Conservation (phyloP, 2,797 vertebrate species). For the Mus spretus region DNA sequence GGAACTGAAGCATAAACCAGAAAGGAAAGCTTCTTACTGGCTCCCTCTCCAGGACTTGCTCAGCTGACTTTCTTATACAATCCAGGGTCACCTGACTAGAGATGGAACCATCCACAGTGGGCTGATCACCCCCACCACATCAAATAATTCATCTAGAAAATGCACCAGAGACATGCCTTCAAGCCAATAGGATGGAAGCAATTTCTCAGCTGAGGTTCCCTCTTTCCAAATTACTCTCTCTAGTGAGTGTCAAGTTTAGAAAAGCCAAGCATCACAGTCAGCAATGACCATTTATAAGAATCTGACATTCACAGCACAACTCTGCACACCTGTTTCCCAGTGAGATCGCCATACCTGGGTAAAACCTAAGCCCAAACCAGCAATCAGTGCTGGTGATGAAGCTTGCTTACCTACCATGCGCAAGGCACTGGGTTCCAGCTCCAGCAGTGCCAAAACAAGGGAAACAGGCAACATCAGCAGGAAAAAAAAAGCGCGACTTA, state of each 20-base stretch:
- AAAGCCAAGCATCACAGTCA: background rate
- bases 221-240: background rate
- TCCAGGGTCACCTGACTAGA: background rate
- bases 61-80: background rate
- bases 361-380: background rate
- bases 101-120: background rate
- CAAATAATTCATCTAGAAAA: background rate
- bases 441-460: background rate
- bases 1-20: background rate
- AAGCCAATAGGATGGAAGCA: background rate
- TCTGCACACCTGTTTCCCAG: background rate
- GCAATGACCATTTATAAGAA: background rate
- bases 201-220: background rate
- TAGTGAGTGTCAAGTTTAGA: background rate
- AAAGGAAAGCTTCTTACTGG: background rate
- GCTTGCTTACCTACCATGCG: background rate
- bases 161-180: background rate
- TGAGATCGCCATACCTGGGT: background rate
- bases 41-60: background rate
- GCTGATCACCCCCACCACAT: too few relatives aligned
- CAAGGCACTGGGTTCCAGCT: background rate
- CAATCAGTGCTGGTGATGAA: background rate
- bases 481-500: too few relatives aligned
- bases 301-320: background rate
- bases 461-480: background rate